These are phyloP conservation scores for Drosophila obscura DNA, from an alignment of 1,140 invertebrate species.

Conservation along the genomic window DNA sequence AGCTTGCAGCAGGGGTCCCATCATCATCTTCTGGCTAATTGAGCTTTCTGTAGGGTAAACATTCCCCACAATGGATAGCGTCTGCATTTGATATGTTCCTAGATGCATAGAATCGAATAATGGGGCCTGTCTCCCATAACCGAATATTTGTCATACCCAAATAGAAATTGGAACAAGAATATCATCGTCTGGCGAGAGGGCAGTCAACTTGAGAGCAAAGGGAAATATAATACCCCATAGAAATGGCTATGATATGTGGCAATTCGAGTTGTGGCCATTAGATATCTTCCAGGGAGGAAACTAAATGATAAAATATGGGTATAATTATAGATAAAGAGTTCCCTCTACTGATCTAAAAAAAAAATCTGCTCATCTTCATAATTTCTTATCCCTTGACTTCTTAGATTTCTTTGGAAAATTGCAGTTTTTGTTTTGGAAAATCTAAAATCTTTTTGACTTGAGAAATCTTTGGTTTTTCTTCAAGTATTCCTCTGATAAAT, in stretches of 20 bases:
- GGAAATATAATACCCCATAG: slow-evolving; percentile 9
- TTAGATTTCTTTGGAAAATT: too few relatives aligned
- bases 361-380: too few relatives aligned
- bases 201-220: slow-evolving; percentile 5
- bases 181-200: slow-evolving; percentile 8
- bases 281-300: not conserved
- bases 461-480: too few relatives aligned
- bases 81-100: slow-evolving; percentile 62
- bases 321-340: too few relatives aligned
- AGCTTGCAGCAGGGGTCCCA: slow-evolving; percentile 31
- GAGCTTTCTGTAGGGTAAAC: slow-evolving; percentile 52
- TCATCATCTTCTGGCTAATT: slow-evolving; percentile 49
- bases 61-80: slow-evolving; percentile 9
- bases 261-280: slow-evolving; percentile 1
- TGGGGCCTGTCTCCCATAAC: slow-evolving; percentile 45
- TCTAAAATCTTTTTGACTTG: too few relatives aligned
- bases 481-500: too few relatives aligned
- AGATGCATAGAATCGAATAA: slow-evolving; percentile 31
- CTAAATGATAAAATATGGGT: too few relatives aligned
- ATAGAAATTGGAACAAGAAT: slow-evolving; percentile 25
- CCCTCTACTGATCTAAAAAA: too few relatives aligned
- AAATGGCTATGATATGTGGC: slow-evolving; percentile 10
- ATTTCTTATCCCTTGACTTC: too few relatives aligned
- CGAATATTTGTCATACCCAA: slow-evolving; percentile 55
- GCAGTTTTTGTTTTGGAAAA: too few relatives aligned